Evolutionary conservation across 2,888 invertebrate genomes (phyloP).

Genomic region (Galeopsomyia nigrocyanea): DNA sequence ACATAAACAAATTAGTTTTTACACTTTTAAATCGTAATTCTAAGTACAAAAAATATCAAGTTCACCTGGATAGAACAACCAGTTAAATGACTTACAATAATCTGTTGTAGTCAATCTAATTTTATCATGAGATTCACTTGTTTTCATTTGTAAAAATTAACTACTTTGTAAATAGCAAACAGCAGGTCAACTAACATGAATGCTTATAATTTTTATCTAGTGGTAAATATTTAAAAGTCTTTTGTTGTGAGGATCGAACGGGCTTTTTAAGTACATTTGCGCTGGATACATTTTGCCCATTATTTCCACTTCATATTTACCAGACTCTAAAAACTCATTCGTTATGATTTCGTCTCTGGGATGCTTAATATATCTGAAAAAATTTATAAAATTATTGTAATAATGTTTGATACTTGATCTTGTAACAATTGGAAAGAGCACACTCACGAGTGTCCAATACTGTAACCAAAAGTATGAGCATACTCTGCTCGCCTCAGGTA

Average conservation of each 20-base stretch:
- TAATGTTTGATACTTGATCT: conserved; percentile 7
- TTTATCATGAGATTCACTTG: conserved; percentile 19
- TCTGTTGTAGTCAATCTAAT: neutral
- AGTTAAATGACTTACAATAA: neutral
- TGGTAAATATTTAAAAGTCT: conserved; percentile 69
- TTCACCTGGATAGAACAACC: conserved; percentile 3
- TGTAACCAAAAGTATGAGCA: conserved; percentile 74
- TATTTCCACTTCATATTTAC: conserved; percentile 84
- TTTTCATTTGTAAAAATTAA: neutral
- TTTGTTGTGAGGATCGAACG: conserved; percentile 85
- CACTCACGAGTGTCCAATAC: conserved; percentile 76
- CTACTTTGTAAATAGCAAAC: conserved; percentile 26
- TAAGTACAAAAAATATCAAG: no score
- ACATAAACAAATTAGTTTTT: no score
- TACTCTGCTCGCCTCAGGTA: conserved; percentile 87
- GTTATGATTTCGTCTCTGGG: conserved; percentile 75
- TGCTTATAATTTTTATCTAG: conserved; percentile 15
- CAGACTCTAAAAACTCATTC: conserved; percentile 77
- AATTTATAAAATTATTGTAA: conserved; percentile 1
- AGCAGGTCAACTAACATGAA: conserved; percentile 15
- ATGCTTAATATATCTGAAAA: conserved; percentile 71
- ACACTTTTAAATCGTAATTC: no score
- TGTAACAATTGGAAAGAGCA: neutral
- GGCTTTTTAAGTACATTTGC: conserved; percentile 78
- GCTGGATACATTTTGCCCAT: conserved; percentile 83